Evolutionary conservation across 2,797 vertebrate genomes (phyloP).

Genomic region (Mico argentatus): DNA sequence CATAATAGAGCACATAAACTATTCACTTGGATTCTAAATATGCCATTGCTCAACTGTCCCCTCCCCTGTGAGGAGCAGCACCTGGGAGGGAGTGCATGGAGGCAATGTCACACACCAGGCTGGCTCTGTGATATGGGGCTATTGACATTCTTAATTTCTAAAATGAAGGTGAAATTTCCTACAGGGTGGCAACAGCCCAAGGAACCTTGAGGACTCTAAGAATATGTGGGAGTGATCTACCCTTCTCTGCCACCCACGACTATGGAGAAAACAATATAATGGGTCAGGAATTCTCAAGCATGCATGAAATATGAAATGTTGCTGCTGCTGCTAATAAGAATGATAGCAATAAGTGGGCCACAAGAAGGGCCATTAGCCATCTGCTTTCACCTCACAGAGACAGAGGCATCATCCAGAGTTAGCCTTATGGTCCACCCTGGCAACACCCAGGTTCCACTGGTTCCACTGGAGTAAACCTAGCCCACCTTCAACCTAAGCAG

Average conservation of each 20-base stretch:
- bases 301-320: neutral
- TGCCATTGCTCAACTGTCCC: neutral
- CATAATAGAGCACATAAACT: neutral
- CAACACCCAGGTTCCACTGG: neutral
- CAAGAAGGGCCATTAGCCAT: neutral
- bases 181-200: neutral
- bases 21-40: neutral
- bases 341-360: neutral
- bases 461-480: neutral
- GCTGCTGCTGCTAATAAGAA: neutral
- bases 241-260: conserved; percentile 5
- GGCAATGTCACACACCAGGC: neutral
- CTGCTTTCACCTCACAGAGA: conserved; percentile 46
- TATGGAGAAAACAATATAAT: conserved; percentile 32
- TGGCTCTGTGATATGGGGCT: neutral
- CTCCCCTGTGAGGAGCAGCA: neutral
- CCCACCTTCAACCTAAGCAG: conserved; percentile 42
- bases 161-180: neutral
- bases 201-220: neutral
- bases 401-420: neutral
- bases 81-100: neutral
- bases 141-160: neutral
- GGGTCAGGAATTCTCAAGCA: conserved; percentile 37
- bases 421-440: neutral
- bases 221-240: neutral